phyloP scores from a whole-genome alignment of 2,888 invertebrate genomes.

The Yponomeuta sedellus region DNA sequence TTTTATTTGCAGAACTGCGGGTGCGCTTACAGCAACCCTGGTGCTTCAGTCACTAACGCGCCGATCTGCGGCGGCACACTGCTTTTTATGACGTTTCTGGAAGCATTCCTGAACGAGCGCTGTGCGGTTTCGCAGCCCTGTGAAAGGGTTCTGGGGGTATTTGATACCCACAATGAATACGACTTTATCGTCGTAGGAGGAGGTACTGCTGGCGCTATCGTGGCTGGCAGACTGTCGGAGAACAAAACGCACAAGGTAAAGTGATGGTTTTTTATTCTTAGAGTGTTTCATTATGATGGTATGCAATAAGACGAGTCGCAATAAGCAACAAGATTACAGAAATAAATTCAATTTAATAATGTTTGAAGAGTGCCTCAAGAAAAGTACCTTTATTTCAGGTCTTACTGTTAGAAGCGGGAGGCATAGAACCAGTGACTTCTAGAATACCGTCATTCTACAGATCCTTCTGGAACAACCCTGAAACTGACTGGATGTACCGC shows the following conservation, averaged over 20 bases:
- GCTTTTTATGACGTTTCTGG: constrained; percentile 70
- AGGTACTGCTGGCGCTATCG: constrained; percentile 72
- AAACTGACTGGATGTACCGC: constrained; percentile 64
- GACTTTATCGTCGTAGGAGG: constrained; percentile 75
- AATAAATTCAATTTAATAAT: too few species aligned
- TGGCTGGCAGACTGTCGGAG: constrained; percentile 70
- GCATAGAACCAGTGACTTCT: constrained; percentile 35
- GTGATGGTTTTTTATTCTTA: too few species aligned
- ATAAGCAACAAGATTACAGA: too few species aligned
- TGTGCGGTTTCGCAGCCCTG: constrained; percentile 59
- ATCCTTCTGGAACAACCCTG: constrained; percentile 14
- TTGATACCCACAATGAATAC: constrained; percentile 49
- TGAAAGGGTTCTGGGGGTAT: constrained; percentile 50
- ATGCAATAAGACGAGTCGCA: too few species aligned
- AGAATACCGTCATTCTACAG: constrained; percentile 17
- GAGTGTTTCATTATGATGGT: too few species aligned
- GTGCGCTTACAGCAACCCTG: constrained; percentile 60
- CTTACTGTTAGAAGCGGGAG: constrained; percentile 54
- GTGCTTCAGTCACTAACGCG: constrained; percentile 54
- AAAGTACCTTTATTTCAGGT: constrained; percentile 13
- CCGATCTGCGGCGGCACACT: constrained; percentile 66
- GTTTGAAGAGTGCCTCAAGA: too few species aligned
- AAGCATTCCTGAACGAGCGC: constrained; percentile 57
- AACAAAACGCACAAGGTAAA: constrained; percentile 24
- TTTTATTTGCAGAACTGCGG: constrained; percentile 30